Base-by-base conservation (phyloP, 2,113 vertebrate genomes). In the Corapipo altera region DNA sequence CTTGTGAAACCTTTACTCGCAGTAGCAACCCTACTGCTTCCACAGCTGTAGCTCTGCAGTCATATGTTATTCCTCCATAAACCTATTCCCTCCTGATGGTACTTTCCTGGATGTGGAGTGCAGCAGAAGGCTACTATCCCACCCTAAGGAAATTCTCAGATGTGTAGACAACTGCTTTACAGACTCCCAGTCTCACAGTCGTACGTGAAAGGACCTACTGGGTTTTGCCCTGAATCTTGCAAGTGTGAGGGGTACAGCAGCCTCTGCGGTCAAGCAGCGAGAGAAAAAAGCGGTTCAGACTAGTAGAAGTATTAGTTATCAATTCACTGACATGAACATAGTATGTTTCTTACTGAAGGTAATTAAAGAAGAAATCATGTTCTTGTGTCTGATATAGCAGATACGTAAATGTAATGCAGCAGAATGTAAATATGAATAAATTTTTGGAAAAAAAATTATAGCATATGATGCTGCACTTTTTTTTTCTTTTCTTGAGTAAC, bases 1-100 rank as follows among this genome's bases (percentile, higher is more conserved):
- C 33, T 26, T 43, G n/a, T 0, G 0, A 24, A 76, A 28, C 49
- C 74, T 49, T 66, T 85, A 28, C n/a, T 82, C 4, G 1, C 44
- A 32, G 67, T 13, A 44, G 59, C 59, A 66, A 22, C 57, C 24
- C 80, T 55, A 0, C 22, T 61, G 70, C 77, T 82, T 41, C 62
- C 44, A 35, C 72, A 62, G 89, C 75, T 88, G 72, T n/a, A 41
- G 70, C 52, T 66, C 43, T 83, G 82, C 0, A 0, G 12, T 62
- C 3, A 0, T 18, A 14, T 22, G 12, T 32, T 58, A 12, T 30
- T 57, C 13, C 61, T 86, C 28, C 18, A 4, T 14, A n/a, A 74
- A 39, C 46, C 52, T 64, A 3, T 35, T 80, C 51, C 79, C 51
- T 88, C 55, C 72, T 75, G 61, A 46, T 76, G 85, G n/a, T 2